Evolutionary conservation across 2,113 vertebrate genomes (phyloP), one percentile per base, ranked within the genome.

Genomic region (Sprattus sprattus): DNA sequence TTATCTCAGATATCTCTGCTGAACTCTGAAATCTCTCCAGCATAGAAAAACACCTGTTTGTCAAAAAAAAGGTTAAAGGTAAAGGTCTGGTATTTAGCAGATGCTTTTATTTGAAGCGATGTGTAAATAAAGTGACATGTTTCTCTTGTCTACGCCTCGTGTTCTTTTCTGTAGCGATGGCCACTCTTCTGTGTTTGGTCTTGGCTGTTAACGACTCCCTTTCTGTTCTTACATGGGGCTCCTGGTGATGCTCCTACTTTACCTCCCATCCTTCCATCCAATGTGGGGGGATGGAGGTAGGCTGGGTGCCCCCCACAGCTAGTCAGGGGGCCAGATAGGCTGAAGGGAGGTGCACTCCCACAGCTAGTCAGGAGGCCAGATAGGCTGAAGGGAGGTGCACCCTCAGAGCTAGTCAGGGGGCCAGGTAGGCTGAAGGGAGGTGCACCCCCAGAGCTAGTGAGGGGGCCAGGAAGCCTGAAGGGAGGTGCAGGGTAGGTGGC

Each of bases 1-100:
- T 78, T 78, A 39, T 78, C 71, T 78, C 71, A 32, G 28, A 78
- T 78, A 78, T 78, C 71, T 28, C 71, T n/a, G 1, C 64, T 67
- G 64, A 67, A 67, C 15, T 44, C 71, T 78, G 71, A 78, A 75
- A 28, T 75, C 28, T 64, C 60, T n/a, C 6, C 60, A 25, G 20
- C 20, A 7, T 7, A 64, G 22, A 9, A 25, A 64, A 4, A 25
- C 47, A 49, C 47, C 39, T 39, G 9, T 9, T 49, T 49, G 47
- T 49, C 47, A 49, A 11, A 49, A 11, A 39, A 39, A 39, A 39
- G 39, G 39, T 39, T 1, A 39, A 39, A 39, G 39, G 39, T 39
- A 39, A 39, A 39, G 39, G 2, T 39, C 39, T 39, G 39, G 39
- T 39, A 39, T 39, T 39, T 39, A 2, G 39, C 39, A 39, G 39